phyloP scores from a whole-genome alignment of 1,140 invertebrate species.

The Drosophila tristis region DNA sequence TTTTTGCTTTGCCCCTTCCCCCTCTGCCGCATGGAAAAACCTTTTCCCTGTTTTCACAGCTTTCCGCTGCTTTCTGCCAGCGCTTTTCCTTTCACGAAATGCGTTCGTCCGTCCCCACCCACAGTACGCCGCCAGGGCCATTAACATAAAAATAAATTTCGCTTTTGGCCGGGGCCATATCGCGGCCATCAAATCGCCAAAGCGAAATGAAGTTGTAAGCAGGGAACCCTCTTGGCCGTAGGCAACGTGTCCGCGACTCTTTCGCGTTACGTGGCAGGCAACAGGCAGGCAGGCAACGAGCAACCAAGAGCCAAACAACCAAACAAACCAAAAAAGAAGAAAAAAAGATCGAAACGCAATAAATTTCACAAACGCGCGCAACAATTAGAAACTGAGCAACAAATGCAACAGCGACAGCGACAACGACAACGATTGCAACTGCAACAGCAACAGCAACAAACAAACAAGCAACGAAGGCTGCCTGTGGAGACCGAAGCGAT shows the following conservation, averaged over 20 bases:
- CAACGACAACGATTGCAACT: slow-evolving; percentile 32
- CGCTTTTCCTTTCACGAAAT: slow-evolving; percentile 79
- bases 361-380: slow-evolving; percentile 81
- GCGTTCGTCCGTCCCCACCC: slow-evolving; percentile 47
- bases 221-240: slow-evolving; percentile 1
- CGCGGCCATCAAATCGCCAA: slow-evolving; percentile 69
- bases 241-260: slow-evolving; percentile 17
- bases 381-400: slow-evolving; percentile 77
- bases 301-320: background rate
- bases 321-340: slow-evolving; percentile 1
- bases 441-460: slow-evolving; percentile 2
- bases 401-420: slow-evolving; percentile 9
- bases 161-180: slow-evolving; percentile 65
- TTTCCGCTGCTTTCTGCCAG: slow-evolving; percentile 4
- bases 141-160: slow-evolving; percentile 81
- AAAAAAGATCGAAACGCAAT: slow-evolving; percentile 74
- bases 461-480: no score
- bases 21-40: slow-evolving; percentile 23
- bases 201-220: slow-evolving; percentile 78
- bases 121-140: slow-evolving; percentile 41
- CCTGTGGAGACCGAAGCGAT: no score
- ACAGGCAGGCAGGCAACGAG: background rate
- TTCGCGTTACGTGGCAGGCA: slow-evolving; percentile 53
- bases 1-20: slow-evolving; percentile 33
- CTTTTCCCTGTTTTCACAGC: slow-evolving; percentile 26